Base-by-base conservation (phyloP, 2,888 invertebrate genomes). In the Alviniconcha strummeri region DNA sequence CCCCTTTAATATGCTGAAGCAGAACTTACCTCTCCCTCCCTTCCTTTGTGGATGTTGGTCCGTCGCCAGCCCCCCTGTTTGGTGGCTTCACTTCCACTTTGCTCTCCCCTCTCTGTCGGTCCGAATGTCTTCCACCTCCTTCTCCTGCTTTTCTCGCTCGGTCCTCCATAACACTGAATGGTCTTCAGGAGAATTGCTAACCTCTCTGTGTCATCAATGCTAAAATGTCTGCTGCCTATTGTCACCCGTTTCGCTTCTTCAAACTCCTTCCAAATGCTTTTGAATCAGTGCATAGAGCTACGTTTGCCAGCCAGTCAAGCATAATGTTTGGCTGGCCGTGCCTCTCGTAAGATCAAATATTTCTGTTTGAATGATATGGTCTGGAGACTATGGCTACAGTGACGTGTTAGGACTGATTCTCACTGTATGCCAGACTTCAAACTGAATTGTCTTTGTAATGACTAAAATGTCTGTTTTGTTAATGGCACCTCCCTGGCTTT, bases 51-150 rank as follows among this genome's bases (percentile, higher is more conserved):
- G 54, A 52, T 13, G 52, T 15, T 54, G 82, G 82, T 5, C 82
- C 82, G 64, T 82, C 82, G n/a, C 82, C 82, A n/a, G 82, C 82
- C 17, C 76, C 82, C 69, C 82, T 82, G 69, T 77, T 82, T 13
- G 82, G 82, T 4, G 76, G 82, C 60, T 82, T 82, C 77, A 82
- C 60, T 69, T 82, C 82, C 60, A 82, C 19, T 54, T 82, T 82
- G 60, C 76, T 75, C 52, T 76, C 76, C 5, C 64, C 57, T 55
- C 55, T 76, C 67, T 82, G 82, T 7, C 82, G 75, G 8, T 80
- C 79, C 4, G 57, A 19, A 13, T 64, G 64, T 17, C 75, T 60
- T 13, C 77, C 69, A 54, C 76, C 82, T 6, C 79, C 76, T 67
- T 82, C 82, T 19, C 84, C 84, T 11, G 71, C 60, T 78, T 84